These are phyloP conservation scores for Muntiacus muntjak DNA, from an alignment of 2,113 vertebrate species.

Conservation along the genomic window DNA sequence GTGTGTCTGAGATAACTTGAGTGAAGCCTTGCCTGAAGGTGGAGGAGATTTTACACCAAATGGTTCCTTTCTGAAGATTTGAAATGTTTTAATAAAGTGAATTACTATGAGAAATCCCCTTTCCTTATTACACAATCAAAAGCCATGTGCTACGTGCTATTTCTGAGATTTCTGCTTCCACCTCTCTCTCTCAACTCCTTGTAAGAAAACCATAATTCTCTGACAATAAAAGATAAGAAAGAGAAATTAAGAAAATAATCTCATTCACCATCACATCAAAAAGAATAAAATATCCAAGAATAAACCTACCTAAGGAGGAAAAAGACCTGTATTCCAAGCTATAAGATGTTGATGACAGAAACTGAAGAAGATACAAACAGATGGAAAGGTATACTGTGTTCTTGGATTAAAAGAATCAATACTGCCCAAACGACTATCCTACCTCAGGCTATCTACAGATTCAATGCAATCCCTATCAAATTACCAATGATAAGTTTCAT, in stretches of 20 bases:
- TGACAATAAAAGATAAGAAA: background rate
- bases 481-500: background rate
- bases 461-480: background rate
- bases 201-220: background rate
- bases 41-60: background rate
- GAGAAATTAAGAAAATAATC: background rate
- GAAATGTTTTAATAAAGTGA: background rate
- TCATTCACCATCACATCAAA: background rate
- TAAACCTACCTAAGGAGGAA: background rate
- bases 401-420: background rate
- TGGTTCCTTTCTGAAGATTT: background rate
- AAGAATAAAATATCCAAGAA: background rate
- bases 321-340: background rate
- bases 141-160: background rate
- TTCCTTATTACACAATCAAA: background rate
- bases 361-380: background rate
- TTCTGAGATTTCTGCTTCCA: background rate
- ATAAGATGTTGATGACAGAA: background rate
- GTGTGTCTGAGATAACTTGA: background rate
- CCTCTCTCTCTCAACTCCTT: background rate
- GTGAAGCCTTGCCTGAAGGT: background rate
- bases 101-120: background rate
- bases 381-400: background rate
- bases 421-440: background rate
- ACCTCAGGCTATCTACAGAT: background rate